Conservation (phyloP, 53 echinoderm and acorn worm genomes). For the Holothuria leucospilota region DNA sequence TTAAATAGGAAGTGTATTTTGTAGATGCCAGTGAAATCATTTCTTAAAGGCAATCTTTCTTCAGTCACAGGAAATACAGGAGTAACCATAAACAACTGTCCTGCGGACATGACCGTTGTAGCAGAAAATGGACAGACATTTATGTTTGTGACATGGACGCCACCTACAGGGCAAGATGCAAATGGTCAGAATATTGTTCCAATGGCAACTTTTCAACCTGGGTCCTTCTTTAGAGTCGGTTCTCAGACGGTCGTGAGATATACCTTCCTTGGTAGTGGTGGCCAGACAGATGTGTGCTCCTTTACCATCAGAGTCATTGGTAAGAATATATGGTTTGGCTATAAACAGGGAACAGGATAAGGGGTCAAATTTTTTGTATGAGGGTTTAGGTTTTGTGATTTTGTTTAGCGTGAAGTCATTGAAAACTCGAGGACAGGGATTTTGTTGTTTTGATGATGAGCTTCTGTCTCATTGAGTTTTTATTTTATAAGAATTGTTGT, state of each 20-base stretch:
- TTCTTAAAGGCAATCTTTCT: no score
- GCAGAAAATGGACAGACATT: slow-evolving; percentile 9
- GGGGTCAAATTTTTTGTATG: no score
- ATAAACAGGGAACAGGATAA: no score
- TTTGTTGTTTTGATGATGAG: no score
- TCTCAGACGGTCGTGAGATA: slow-evolving; percentile 4
- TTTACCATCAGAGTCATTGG: slow-evolving; percentile 19
- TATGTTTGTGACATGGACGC: slow-evolving; percentile 30
- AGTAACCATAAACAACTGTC: background rate
- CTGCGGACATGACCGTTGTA: background rate
- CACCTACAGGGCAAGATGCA: slow-evolving; percentile 10
- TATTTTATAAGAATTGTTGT: no score
- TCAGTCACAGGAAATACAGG: background rate
- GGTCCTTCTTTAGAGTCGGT: slow-evolving; percentile 6
- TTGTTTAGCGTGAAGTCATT: no score
- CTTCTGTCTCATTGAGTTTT: no score
- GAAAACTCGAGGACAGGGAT: no score
- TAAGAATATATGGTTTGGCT: background rate
- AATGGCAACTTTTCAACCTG: background rate
- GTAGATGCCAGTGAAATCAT: no score
- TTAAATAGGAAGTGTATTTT: no score
- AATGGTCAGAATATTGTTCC: slow-evolving; percentile 15
- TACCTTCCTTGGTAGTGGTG: background rate
- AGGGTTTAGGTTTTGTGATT: no score
- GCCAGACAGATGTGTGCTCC: slow-evolving; percentile 19